Evolutionary conservation across 1,140 invertebrate genomes (phyloP).

Genomic region (Drosophila ficusphila): DNA sequence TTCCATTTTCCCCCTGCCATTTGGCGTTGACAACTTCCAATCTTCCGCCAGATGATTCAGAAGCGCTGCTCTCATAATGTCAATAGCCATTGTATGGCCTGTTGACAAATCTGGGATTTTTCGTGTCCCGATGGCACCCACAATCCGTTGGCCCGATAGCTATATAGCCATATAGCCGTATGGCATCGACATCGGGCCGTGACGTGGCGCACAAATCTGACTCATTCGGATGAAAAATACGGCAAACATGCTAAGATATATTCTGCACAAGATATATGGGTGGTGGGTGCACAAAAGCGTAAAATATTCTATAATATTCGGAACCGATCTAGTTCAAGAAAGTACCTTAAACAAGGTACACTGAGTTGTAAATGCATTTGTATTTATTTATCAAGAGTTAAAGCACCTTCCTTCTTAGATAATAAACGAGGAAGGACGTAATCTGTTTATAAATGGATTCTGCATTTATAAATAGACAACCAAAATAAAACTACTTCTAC

Average conservation of each 20-base stretch:
- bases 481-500: conserved; percentile 24
- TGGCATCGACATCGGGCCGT: conserved; percentile 36
- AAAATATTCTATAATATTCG: conserved; percentile 30
- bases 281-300: conserved; percentile 33
- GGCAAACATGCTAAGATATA: conserved; percentile 35
- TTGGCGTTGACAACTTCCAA: conserved; percentile 64
- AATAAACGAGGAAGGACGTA: not conserved
- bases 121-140: conserved; percentile 23
- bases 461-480: conserved; percentile 19
- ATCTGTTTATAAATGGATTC: conserved; percentile 13
- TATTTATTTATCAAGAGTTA: not conserved
- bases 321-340: conserved; percentile 3
- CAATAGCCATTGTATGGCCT: conserved; percentile 50
- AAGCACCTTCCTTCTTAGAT: not conserved
- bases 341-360: not conserved
- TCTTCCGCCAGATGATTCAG: conserved; percentile 63
- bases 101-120: conserved; percentile 59
- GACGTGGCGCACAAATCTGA: conserved; percentile 37
- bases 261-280: conserved; percentile 25
- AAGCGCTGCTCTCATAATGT: conserved; percentile 26
- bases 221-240: conserved; percentile 42
- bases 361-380: not conserved
- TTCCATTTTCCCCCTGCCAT: not conserved
- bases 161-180: conserved; percentile 1
- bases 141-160: conserved; percentile 14